Percentiles rank a stretch among this genome's conserved stretches.
These are phyloP conservation scores for Melanerpes formicivorus DNA, from an alignment of 2,113 vertebrate species.

Conservation along the genomic window DNA sequence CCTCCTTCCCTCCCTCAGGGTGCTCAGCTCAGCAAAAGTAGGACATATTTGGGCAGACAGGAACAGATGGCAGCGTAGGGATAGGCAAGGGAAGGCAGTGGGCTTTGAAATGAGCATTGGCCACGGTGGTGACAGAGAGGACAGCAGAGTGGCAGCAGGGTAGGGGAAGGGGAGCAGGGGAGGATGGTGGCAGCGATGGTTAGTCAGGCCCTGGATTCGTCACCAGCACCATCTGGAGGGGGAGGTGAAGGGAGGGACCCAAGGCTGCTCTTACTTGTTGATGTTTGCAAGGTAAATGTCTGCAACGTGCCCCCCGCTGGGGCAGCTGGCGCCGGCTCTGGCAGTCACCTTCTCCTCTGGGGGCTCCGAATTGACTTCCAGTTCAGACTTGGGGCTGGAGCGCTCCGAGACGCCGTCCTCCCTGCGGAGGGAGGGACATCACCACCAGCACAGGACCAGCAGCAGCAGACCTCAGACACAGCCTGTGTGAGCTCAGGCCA, in stretches of 20 bases:
- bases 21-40: not conserved
- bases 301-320: constrained; percentile 93
- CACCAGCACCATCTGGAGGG: not conserved
- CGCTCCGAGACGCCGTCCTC: constrained; percentile 85
- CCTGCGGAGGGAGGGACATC: constrained; percentile 74
- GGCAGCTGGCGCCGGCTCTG: constrained; percentile 89
- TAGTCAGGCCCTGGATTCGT: not conserved
- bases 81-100: not conserved
- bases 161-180: not conserved
- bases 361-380: constrained; percentile 85
- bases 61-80: constrained; percentile 35
- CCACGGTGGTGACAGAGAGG: not conserved
- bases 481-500: no score
- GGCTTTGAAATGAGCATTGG: not conserved
- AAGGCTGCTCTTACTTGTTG: constrained; percentile 89
- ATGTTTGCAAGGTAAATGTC: constrained; percentile 98
- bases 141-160: not conserved
- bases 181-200: not conserved
- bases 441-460: constrained; percentile 34
- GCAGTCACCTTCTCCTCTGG: constrained; percentile 93
- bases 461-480: not conserved
- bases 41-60: not conserved
- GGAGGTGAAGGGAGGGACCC: not conserved
- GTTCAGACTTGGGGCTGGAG: constrained; percentile 92
- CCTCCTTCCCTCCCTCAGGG: not conserved